These are phyloP conservation scores for Heterodera carotae DNA, from an alignment of 1,140 invertebrate species.

Conservation along the genomic window DNA sequence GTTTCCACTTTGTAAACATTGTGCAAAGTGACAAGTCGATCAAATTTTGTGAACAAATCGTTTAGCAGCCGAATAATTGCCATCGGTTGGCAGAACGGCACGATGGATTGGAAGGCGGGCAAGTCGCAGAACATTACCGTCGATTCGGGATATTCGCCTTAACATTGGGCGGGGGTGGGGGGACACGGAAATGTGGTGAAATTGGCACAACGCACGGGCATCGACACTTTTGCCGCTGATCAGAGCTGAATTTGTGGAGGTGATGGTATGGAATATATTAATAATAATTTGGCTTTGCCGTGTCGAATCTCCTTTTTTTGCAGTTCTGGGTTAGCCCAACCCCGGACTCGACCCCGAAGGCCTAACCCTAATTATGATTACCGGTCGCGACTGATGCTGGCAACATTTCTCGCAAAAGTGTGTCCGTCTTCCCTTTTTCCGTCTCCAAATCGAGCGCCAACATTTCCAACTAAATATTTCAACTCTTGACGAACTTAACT, in stretches of 20 bases:
- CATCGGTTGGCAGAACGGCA: constrained; percentile 57
- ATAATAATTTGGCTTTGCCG: background rate
- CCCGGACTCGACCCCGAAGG: no score
- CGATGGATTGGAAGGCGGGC: constrained; percentile 60
- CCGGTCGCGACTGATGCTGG: constrained; percentile 54
- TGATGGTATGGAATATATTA: background rate
- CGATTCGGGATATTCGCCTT: constrained; percentile 60
- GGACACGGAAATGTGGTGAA: background rate
- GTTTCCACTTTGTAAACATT: constrained; percentile 83
- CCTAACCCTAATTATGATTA: no score
- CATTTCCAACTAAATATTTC: constrained; percentile 74
- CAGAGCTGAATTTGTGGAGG: constrained; percentile 47
- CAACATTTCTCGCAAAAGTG: constrained; percentile 58
- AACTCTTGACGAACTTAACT: no score
- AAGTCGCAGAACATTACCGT: constrained; percentile 61
- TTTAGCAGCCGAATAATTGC: constrained; percentile 88
- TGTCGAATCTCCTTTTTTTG: no score
- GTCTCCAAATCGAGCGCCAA: constrained; percentile 89
- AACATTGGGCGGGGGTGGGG: background rate
- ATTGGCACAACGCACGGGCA: constrained; percentile 47
- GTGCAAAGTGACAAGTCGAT: constrained; percentile 68
- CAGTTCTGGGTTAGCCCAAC: no score
- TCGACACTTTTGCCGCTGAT: constrained; percentile 59
- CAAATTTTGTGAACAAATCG: constrained; percentile 92
- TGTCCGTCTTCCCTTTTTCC: constrained; percentile 94